Evolutionary conservation across 2,797 vertebrate species (phyloP), one percentile per base, ranked within the genome.

Genomic region (Antrozous pallidus): DNA sequence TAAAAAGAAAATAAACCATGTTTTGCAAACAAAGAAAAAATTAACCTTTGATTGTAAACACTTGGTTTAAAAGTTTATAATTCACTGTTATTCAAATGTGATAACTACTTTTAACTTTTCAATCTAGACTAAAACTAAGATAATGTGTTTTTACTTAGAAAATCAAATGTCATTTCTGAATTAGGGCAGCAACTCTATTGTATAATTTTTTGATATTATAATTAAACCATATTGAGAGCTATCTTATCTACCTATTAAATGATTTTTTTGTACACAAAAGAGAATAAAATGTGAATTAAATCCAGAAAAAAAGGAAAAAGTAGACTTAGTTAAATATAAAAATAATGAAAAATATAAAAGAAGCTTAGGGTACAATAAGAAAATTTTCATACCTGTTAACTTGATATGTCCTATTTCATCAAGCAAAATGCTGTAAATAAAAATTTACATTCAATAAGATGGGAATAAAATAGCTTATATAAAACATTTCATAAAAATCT

Each of bases 331-430:
- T 18, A 92, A 54, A 67, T 67, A 80, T 38, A 63, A 86, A 86
- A 83, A 79, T 85, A 54, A 70, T 75, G 14, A 93, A 89, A 93
- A 86, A 74, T 40, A 79, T 4, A 92, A 51, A 96, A 82, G 6
- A 0, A 47, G 69, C 89, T 91, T 74, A 73, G 28, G 10, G 18
- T 96, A 36, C 86, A 96, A 83, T 94, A 94, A 82, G 93, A 97
- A 97, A 78, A 74, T 92, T 58, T 90, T 94, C 98, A 95, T 98
- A 99, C 99, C 99, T 99, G 99, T 99, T 99, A 99, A 98, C 98
- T 99, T 99, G 99, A 99, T 99, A 98, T 99, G 99, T 99, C 99
- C 99, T 98, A 99, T 99, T 99, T 99, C 99, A 99, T 99, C 99
- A 98, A 99, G 99, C 98, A 99, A 99, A 99, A 99, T 99, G 99